phyloP scores from a whole-genome alignment of 2,888 invertebrate genomes.

The Hetaerina titia region DNA sequence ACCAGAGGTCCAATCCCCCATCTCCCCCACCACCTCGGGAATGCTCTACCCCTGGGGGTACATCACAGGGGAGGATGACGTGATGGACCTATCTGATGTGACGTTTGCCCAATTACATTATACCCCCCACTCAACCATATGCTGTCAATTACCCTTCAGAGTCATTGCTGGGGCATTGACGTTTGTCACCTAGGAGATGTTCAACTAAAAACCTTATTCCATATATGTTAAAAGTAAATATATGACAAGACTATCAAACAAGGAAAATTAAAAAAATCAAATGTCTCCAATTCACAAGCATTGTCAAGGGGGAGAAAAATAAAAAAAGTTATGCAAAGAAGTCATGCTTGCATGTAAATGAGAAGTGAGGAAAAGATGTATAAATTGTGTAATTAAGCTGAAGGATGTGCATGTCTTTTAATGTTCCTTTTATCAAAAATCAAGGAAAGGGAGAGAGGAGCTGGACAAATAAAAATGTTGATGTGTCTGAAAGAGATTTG shows the following conservation, averaged over 20 bases:
- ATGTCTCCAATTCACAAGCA: slow-evolving; percentile 9
- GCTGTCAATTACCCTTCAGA: slow-evolving; percentile 32
- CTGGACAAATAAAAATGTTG: slow-evolving; percentile 28
- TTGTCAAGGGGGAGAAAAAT: slow-evolving; percentile 31
- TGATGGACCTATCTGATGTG: slow-evolving; percentile 4
- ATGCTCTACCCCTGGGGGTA: slow-evolving; percentile 56
- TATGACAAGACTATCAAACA: background rate
- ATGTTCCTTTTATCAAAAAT: slow-evolving; percentile 63
- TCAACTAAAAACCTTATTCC: background rate
- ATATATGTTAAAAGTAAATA: background rate
- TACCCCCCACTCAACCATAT: slow-evolving; percentile 44
- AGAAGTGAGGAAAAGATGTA: slow-evolving; percentile 32
- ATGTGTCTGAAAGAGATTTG: slow-evolving; percentile 63
- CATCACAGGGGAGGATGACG: slow-evolving; percentile 59
- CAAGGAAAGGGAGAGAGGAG: slow-evolving; percentile 60
- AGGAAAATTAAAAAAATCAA: background rate
- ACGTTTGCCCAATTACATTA: slow-evolving; percentile 22
- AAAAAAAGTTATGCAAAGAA: background rate
- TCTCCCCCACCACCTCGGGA: slow-evolving; percentile 52
- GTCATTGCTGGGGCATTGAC: slow-evolving; percentile 5
- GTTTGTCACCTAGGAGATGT: slow-evolving; percentile 38
- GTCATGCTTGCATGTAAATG: slow-evolving; percentile 5
- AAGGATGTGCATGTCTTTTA: slow-evolving; percentile 48
- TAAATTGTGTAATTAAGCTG: slow-evolving; percentile 41
- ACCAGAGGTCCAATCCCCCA: slow-evolving; percentile 48